A percentile compares a stretch with the other conserved stretches of the same genome.
Evolutionary conservation across 1,140 invertebrate species (phyloP).

Genomic region (Calliopsis andreniformis): DNA sequence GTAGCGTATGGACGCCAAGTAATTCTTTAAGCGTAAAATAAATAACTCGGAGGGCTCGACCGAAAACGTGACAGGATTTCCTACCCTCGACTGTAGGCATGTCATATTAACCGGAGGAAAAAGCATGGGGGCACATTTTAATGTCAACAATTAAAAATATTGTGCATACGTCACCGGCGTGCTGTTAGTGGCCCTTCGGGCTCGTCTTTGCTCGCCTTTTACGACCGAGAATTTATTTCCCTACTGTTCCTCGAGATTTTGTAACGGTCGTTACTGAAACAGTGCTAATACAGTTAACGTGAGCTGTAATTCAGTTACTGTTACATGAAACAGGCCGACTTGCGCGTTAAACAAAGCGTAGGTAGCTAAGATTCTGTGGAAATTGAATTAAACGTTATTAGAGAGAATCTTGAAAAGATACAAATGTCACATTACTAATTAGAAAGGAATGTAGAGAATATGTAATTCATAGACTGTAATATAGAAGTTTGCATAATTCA

Average conservation of each 20-base stretch:
- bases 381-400: neutral
- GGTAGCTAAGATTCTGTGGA: neutral
- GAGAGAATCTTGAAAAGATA: too few relatives aligned
- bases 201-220: slow-evolving; percentile 40
- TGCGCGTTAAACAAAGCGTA: slow-evolving; percentile 31
- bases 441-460: too few relatives aligned
- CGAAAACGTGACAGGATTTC: slow-evolving; percentile 65
- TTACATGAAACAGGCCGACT: slow-evolving; percentile 29
- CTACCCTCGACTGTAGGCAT: slow-evolving; percentile 53
- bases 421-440: too few relatives aligned
- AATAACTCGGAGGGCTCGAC: slow-evolving; percentile 66
- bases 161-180: slow-evolving; percentile 63
- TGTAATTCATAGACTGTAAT: too few relatives aligned
- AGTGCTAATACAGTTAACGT: neutral
- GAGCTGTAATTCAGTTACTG: neutral
- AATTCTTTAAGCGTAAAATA: slow-evolving; percentile 72
- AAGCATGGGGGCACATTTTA: slow-evolving; percentile 66
- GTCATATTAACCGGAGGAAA: slow-evolving; percentile 66
- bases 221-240: slow-evolving; percentile 44
- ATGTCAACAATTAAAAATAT: slow-evolving; percentile 73
- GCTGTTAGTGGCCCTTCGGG: slow-evolving; percentile 6
- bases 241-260: slow-evolving; percentile 7
- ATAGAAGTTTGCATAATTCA: too few relatives aligned
- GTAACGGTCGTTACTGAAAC: neutral
- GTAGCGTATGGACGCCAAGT: slow-evolving; percentile 60